Percentiles rank a stretch among this genome's conserved stretches.
phyloP scores from a whole-genome alignment of 1,140 invertebrate species.

The Apolygus lucorum region DNA sequence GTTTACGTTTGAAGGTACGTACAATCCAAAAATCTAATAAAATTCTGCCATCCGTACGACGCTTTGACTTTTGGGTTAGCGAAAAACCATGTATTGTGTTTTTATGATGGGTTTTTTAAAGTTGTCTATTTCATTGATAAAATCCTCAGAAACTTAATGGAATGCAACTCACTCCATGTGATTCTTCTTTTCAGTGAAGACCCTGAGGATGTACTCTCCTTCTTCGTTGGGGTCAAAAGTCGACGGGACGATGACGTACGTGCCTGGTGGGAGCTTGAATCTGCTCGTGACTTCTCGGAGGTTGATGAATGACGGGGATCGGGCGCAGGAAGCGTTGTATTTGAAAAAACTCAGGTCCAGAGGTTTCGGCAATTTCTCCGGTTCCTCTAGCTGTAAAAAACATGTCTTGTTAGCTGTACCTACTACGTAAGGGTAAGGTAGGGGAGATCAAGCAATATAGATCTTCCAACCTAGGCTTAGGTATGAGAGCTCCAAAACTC shows the following conservation, averaged over 20 bases:
- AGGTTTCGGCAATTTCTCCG: conserved; percentile 66
- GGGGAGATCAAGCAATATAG: no score
- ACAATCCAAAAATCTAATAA: no score
- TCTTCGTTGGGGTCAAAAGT: conserved; percentile 96
- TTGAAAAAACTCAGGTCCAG: conserved; percentile 90
- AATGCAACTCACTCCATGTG: conserved; percentile 66
- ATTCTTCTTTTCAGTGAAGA: conserved; percentile 90
- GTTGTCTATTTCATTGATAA: no score
- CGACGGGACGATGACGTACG: conserved; percentile 94
- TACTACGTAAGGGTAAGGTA: no score
- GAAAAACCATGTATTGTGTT: no score
- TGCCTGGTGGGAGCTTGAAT: conserved; percentile 87
- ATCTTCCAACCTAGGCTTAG: no score
- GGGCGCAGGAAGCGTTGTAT: conserved; percentile 82
- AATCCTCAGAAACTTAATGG: background rate
- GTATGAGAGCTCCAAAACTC: no score
- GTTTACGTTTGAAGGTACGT: no score
- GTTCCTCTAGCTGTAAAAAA: conserved; percentile 56
- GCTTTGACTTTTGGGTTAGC: no score
- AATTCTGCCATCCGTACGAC: no score
- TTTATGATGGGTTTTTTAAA: no score
- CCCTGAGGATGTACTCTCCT: conserved; percentile 88
- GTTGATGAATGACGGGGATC: conserved; percentile 93
- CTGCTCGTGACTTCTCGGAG: conserved; percentile 85
- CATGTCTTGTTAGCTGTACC: no score